phyloP scores from a whole-genome alignment of 1,140 invertebrate genomes.

The Procambarus clarkii region DNA sequence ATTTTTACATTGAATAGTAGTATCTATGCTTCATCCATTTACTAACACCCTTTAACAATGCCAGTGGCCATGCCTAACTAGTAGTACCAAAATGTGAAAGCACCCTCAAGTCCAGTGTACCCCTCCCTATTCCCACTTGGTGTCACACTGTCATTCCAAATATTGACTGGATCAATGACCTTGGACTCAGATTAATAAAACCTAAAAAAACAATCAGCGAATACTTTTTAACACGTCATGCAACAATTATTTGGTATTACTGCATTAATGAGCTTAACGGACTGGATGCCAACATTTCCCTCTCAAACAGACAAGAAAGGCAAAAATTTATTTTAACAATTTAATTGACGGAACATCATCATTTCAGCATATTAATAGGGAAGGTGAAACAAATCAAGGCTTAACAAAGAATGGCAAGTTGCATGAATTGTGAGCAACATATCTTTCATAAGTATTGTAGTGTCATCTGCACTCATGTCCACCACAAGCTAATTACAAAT shows the following conservation, averaged over 20 bases:
- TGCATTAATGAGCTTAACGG: neutral
- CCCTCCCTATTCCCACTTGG: neutral
- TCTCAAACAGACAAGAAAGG: neutral
- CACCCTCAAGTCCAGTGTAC: conserved; percentile 3
- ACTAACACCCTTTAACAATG: neutral
- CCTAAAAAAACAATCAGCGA: neutral
- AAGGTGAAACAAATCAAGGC: neutral
- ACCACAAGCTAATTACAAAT: neutral
- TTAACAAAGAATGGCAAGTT: neutral
- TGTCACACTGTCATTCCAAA: neutral
- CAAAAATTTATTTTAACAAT: neutral
- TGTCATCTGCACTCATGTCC: neutral
- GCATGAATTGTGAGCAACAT: conserved; percentile 6
- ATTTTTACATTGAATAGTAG: neutral
- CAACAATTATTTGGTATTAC: neutral
- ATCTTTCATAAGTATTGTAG: neutral
- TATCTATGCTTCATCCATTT: neutral
- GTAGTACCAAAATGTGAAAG: neutral
- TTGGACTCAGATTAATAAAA: conserved; percentile 7
- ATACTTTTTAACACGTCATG: neutral
- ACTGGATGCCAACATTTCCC: neutral
- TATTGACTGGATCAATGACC: conserved; percentile 5
- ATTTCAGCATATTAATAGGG: neutral
- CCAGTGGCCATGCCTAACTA: conserved; percentile 5
- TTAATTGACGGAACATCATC: neutral